These are phyloP conservation scores for Plagiodera versicolora DNA, from an alignment of 2,888 invertebrate genomes.

Conservation along the genomic window DNA sequence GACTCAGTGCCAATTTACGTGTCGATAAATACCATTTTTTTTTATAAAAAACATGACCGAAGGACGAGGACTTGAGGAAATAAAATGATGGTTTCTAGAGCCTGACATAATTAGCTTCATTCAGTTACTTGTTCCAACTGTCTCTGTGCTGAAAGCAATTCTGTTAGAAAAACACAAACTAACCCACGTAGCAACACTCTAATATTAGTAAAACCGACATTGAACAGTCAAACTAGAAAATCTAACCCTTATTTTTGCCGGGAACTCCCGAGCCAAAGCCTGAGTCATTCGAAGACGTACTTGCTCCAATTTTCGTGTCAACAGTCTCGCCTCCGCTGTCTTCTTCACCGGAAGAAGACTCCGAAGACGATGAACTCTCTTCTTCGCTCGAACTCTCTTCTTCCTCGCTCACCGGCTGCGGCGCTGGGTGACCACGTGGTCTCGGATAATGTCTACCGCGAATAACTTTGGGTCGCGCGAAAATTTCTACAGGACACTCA, in stretches of 20 bases:
- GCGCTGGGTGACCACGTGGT: constrained; percentile 39
- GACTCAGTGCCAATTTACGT: no score
- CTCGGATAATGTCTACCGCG: constrained; percentile 51
- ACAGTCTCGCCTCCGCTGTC: constrained; percentile 45
- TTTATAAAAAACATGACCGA: no score
- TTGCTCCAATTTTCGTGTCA: constrained; percentile 57
- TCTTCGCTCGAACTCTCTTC: constrained; percentile 40
- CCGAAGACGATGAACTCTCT: constrained; percentile 27
- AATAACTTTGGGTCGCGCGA: constrained; percentile 52
- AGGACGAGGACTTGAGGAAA: no score
- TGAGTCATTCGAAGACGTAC: constrained; percentile 82
- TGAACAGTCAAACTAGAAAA: constrained; percentile 48
- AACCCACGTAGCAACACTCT: background rate
- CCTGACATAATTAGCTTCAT: no score
- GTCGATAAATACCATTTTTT: no score
- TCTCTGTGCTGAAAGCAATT: no score
- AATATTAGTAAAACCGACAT: constrained; percentile 17
- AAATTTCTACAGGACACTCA: constrained; percentile 51
- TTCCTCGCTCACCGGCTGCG: constrained; percentile 44
- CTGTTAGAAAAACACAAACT: background rate
- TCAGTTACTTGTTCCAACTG: no score
- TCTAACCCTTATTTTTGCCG: constrained; percentile 65
- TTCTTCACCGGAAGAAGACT: constrained; percentile 28
- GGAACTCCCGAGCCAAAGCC: constrained; percentile 73
- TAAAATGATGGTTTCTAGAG: no score